These are phyloP conservation scores for Spea bombifrons DNA, from an alignment of 2,113 vertebrate species.

Conservation along the genomic window DNA sequence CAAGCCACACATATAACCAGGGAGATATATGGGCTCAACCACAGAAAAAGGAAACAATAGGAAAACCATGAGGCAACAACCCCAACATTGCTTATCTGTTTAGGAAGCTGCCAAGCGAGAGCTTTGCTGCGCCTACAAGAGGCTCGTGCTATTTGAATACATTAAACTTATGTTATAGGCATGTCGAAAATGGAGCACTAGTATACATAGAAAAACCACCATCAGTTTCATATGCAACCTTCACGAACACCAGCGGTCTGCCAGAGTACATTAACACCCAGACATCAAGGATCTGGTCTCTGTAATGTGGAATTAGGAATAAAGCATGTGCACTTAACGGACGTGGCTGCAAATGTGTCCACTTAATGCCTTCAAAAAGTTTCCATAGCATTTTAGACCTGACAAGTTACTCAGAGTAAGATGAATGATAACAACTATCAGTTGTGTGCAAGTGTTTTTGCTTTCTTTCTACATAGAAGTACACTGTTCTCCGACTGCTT, in stretches of 20 bases:
- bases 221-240: neutral
- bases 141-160: too few relatives aligned
- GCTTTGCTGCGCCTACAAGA: too few relatives aligned
- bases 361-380: constrained; percentile 1
- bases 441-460: neutral
- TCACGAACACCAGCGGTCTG: neutral
- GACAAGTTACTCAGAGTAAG: neutral
- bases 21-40: too few relatives aligned
- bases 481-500: neutral
- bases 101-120: too few relatives aligned
- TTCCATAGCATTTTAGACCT: neutral
- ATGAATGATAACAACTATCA: neutral
- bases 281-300: neutral
- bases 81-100: too few relatives aligned
- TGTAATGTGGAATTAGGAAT: neutral
- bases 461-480: neutral
- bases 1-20: too few relatives aligned
- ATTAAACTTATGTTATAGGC: too few relatives aligned
- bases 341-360: neutral
- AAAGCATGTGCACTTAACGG: neutral
- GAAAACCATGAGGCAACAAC: too few relatives aligned
- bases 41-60: too few relatives aligned
- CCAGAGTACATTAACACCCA: neutral
- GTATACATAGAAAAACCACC: neutral
- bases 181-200: neutral